A percentile compares a stretch with the other conserved stretches of the same genome.
phyloP scores from a whole-genome alignment of 2,113 vertebrate genomes.

The Riparia riparia region DNA sequence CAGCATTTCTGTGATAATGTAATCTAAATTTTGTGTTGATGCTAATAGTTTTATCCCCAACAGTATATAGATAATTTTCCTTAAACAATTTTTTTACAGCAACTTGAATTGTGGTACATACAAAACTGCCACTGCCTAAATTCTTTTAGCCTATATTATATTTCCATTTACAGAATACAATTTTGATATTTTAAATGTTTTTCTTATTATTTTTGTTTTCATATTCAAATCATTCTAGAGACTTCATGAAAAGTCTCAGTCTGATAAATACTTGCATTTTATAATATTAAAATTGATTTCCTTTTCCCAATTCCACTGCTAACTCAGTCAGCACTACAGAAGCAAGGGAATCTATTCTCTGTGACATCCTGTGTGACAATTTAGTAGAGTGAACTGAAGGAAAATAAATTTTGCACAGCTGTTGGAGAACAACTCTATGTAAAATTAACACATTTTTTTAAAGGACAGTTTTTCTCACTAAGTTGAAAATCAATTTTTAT shows the following conservation, averaged over 20 bases:
- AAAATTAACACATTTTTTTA: not conserved
- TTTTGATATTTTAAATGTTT: not conserved
- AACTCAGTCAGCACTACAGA: not conserved
- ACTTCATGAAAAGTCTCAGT: not conserved
- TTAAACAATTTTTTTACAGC: not conserved
- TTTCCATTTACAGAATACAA: not conserved
- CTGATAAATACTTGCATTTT: not conserved
- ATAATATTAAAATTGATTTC: not conserved
- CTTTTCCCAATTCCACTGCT: not conserved
- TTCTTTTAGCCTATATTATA: not conserved
- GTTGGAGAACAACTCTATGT: not conserved
- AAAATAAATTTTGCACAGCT: not conserved
- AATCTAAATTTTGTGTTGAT: not conserved
- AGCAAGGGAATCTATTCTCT: not conserved
- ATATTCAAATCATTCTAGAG: not conserved
- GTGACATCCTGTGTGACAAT: not conserved
- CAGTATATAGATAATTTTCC: not conserved
- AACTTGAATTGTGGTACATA: not conserved
- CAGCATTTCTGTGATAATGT: not conserved
- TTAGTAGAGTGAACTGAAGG: not conserved
- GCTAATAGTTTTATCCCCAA: not conserved
- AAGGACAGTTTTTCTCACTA: not conserved
- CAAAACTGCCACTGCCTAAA: not conserved
- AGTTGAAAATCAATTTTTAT: not conserved
- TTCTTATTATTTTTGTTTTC: not conserved